Conservation (phyloP, 1,140 invertebrate genomes). For the Lethrus apterus region DNA sequence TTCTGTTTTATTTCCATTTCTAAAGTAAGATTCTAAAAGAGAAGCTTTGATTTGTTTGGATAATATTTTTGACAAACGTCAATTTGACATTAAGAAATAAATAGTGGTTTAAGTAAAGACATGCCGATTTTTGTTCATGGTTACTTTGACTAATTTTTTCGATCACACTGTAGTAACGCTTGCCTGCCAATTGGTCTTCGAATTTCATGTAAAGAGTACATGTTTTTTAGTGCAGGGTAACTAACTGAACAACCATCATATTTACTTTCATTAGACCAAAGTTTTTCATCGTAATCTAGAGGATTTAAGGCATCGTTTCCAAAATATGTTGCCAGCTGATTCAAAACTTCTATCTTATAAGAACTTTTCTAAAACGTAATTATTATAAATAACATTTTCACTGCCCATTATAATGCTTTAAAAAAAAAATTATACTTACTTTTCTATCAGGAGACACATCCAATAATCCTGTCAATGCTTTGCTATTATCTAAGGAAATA, state of each 20-base stretch:
- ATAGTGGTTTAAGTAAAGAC: no score
- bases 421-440: background rate
- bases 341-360: slow-evolving; percentile 16
- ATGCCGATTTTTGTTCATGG: background rate
- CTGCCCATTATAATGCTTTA: background rate
- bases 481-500: slow-evolving; percentile 6
- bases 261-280: slow-evolving; percentile 15
- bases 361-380: slow-evolving; percentile 1
- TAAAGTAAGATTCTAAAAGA: no score
- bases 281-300: slow-evolving; percentile 21
- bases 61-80: no score
- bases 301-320: slow-evolving; percentile 24
- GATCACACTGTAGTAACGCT: background rate
- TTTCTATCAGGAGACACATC: background rate
- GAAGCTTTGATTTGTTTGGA: no score
- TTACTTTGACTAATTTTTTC: background rate
- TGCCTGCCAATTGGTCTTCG: slow-evolving; percentile 18
- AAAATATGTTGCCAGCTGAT: slow-evolving; percentile 20
- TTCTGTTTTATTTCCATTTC: no score
- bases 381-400: background rate
- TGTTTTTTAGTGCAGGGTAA: slow-evolving; percentile 7
- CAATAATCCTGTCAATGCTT: slow-evolving; percentile 16
- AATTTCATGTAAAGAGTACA: slow-evolving; percentile 14
- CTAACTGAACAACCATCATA: background rate
- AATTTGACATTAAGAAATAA: no score